Evolutionary conservation across 2,888 invertebrate species (phyloP).

Genomic region (Heteropelma amictum): DNA sequence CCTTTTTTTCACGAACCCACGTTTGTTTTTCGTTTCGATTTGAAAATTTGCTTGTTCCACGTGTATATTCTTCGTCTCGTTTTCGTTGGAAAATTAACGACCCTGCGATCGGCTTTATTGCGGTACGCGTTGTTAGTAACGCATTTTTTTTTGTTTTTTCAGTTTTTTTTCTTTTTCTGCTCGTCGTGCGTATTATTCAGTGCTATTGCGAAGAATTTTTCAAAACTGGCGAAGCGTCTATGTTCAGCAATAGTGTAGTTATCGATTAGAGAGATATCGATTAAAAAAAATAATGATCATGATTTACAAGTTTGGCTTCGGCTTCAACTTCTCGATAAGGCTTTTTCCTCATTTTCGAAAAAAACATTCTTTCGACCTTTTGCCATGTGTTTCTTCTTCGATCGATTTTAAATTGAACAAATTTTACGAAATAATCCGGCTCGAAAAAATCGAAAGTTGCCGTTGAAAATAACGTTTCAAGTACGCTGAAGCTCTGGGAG

Average conservation of each 20-base stretch:
- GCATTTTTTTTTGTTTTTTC: constrained; percentile 37
- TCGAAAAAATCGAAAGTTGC: too few relatives aligned
- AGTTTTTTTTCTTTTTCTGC: too few relatives aligned
- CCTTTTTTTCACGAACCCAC: neutral
- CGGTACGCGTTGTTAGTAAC: constrained; percentile 55
- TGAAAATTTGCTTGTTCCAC: neutral
- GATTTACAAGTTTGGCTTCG: constrained; percentile 31
- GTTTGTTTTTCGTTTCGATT: neutral
- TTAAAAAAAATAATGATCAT: neutral
- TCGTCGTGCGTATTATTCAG: constrained; percentile 53
- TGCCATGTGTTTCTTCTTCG: too few relatives aligned
- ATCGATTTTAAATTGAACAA: too few relatives aligned
- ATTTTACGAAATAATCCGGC: too few relatives aligned
- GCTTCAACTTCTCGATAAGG: too few relatives aligned
- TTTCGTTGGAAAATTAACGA: too few relatives aligned
- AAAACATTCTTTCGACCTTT: too few relatives aligned
- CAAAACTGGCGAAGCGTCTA: constrained; percentile 33
- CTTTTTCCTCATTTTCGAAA: too few relatives aligned
- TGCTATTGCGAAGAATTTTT: constrained; percentile 38
- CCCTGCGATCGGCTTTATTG: constrained; percentile 19
- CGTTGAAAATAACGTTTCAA: too few relatives aligned
- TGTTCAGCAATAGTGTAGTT: too few relatives aligned
- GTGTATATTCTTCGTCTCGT: neutral
- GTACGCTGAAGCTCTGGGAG: too few relatives aligned
- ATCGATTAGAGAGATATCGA: neutral